A percentile compares a stretch with the other conserved stretches of the same genome.
phyloP scores from a whole-genome alignment of 2,797 vertebrate genomes.

The Gallinago solitaria region DNA sequence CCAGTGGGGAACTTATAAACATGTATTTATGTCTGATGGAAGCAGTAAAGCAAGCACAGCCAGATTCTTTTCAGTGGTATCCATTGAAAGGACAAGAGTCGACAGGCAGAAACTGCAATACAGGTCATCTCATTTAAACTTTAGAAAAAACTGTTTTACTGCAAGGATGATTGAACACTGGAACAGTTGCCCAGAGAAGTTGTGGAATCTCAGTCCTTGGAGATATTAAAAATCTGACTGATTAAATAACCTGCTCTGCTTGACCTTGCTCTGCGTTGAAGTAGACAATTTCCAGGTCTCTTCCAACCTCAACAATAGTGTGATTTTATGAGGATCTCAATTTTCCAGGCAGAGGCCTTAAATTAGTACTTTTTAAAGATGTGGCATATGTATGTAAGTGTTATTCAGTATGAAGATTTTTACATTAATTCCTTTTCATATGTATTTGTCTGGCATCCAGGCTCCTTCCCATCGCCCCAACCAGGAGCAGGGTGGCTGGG shows the following conservation, averaged over 20 bases:
- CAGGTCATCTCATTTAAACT: not conserved
- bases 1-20: not conserved
- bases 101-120: not conserved
- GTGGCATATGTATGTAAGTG: not conserved
- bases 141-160: not conserved
- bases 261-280: not conserved
- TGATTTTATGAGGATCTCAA: not conserved
- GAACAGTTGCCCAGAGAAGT: not conserved
- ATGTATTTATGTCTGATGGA: not conserved
- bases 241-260: not conserved
- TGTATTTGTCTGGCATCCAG: not conserved
- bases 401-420: slow-evolving; percentile 27
- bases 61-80: not conserved
- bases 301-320: not conserved
- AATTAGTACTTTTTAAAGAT: not conserved
- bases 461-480: accelerated
- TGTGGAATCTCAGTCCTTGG: not conserved
- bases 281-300: not conserved
- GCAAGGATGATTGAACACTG: not conserved
- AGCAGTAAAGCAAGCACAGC: not conserved
- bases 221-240: not conserved
- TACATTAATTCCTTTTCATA: slow-evolving; percentile 48
- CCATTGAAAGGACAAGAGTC: not conserved
- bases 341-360: not conserved
- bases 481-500: not conserved